A percentile compares a stretch with the other conserved stretches of the same genome.
Evolutionary conservation across 2,113 vertebrate genomes (phyloP).

Genomic region (Leuciscus idus): DNA sequence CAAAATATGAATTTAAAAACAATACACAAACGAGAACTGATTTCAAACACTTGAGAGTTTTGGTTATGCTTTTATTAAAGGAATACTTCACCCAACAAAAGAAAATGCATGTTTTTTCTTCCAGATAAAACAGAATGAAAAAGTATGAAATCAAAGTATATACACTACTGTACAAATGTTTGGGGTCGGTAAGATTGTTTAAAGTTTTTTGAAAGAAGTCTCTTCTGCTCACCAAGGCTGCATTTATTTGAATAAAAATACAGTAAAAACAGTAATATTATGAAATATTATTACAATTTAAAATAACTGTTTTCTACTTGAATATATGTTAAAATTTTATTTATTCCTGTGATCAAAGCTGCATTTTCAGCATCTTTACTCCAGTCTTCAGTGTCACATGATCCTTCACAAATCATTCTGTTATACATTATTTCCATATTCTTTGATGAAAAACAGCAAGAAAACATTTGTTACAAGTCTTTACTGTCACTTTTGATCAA

Average conservation of each 20-base stretch:
- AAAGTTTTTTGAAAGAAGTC: too few species aligned
- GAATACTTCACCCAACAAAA: background rate
- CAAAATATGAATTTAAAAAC: background rate
- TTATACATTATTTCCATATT: too few species aligned
- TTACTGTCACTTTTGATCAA: background rate
- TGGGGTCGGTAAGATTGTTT: too few species aligned
- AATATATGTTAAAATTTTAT: background rate
- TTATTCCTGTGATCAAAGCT: background rate
- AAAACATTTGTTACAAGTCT: background rate
- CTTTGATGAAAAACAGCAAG: too few species aligned
- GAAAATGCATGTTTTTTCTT: background rate
- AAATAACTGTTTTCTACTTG: too few species aligned
- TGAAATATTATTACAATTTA: too few species aligned
- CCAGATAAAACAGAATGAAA: background rate
- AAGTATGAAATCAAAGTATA: background rate
- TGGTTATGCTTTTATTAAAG: constrained; percentile 19
- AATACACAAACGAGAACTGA: background rate
- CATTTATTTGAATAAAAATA: too few species aligned
- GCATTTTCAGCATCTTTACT: too few species aligned
- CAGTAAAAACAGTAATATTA: too few species aligned
- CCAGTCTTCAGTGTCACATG: too few species aligned
- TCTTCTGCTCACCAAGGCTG: too few species aligned
- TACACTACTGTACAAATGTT: background rate
- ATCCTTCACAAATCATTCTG: too few species aligned
- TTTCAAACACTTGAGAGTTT: background rate